Evolutionary conservation across 2,797 vertebrate genomes (phyloP), one percentile per base, ranked within the genome.

Genomic region (Poecilia wingei): DNA sequence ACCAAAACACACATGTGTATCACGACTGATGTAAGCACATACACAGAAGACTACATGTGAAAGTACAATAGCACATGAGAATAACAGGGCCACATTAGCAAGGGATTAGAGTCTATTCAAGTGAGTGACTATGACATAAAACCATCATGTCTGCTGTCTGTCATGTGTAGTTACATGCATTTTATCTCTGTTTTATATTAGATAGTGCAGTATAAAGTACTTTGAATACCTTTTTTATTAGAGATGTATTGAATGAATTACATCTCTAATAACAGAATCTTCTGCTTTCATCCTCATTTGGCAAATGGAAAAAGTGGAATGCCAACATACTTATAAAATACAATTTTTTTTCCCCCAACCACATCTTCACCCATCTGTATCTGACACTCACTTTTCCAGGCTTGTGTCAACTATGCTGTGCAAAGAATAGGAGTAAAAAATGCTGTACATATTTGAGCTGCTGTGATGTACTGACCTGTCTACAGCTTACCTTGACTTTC

Each of bases 1-100:
- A 91, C 83, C 81, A 91, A 80, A 89, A 79, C 72, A 84, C 79
- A 77, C 84, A 79, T 25, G n/a, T 68, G 25, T 46, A 72, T 61
- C 13, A 57, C 39, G 57, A 45, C 47, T 75, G 12, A 57, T 64
- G 79, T 79, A 75, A 64, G 77, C 51, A 75, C 72, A 53, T 72
- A 75, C 68, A 79, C 33, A 51, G 41, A 43, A 43, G 68, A 70
- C 68, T n/a, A 70, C 68, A 70, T 70, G 68, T 6, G 68, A 70
- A 70, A 70, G n/a, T 47, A 57, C 31, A 16, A 53, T 28, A 20
- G n/a, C 39, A 72, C 55, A 86, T 77, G 75, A 36, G 61, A 41
- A 55, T 57, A 79, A 73, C n/a, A 69, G 33, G 31, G n/a, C 3
- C 79, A 76, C 41, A 77, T 77, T 70, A 53, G 9, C 5, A n/a